phyloP scores from a whole-genome alignment of 2,113 vertebrate species.

The Brienomyrus brachyistius region DNA sequence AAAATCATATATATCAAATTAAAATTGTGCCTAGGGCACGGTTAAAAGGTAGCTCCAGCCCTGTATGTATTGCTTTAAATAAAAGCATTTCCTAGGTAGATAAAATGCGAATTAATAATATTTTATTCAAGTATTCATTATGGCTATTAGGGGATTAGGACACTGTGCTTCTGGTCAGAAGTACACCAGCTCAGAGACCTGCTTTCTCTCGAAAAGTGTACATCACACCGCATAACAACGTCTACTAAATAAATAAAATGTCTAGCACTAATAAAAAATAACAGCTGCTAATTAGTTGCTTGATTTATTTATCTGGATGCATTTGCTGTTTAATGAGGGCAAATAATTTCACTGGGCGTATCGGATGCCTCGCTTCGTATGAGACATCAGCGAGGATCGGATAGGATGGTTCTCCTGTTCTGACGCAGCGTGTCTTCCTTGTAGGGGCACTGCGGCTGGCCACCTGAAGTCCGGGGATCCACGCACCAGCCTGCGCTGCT shows the following conservation, averaged over 20 bases:
- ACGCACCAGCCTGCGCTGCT: conserved; percentile 56
- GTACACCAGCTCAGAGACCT: neutral
- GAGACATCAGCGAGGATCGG: neutral
- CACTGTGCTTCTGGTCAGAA: neutral
- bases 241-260: neutral
- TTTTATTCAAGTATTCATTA: neutral
- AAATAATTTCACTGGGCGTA: neutral
- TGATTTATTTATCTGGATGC: neutral
- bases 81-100: neutral
- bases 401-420: neutral
- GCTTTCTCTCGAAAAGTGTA: neutral
- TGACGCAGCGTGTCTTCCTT: neutral
- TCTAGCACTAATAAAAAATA: neutral
- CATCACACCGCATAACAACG: neutral
- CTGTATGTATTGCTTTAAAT: neutral
- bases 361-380: neutral
- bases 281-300: neutral
- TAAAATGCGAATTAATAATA: neutral
- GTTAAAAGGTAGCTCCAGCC: neutral
- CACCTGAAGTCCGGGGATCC: conserved; percentile 35
- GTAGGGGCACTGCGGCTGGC: neutral
- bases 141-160: neutral
- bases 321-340: neutral
- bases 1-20: neutral
- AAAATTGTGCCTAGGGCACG: neutral